Evolutionary conservation across 2,888 invertebrate species (phyloP), one percentile per base, ranked within the genome.

Genomic region (Agrochola lota): DNA sequence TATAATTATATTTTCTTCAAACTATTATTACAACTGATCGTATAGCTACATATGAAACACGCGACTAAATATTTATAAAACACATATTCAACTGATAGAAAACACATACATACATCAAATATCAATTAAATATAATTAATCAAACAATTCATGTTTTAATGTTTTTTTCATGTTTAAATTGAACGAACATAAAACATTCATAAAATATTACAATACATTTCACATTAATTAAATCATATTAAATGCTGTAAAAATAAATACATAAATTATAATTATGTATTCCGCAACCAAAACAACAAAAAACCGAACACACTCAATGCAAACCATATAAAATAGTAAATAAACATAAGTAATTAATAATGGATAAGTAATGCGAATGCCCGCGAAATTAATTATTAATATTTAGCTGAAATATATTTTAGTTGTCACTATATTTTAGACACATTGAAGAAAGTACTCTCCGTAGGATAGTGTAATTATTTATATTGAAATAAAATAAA

Each of bases 221-320:
- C 35, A 26, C 9, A 59, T 46, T 26, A 3, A 73, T 57, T 49
- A 6, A 23, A 69, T 35, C n/a, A 52, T 15, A 68, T 23, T 49
- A 67, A 17, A 52, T 57, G 9, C 1, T 55, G 17, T 17, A 52
- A 1, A 40, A 69, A 35, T 40, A 73, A 52, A 40, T 40, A 55
- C 4, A 17, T 2, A n/a, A 77, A 55, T 30, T 30, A 63, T 57
- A 5, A 35, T 26, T 64, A 63, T 80, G 6, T 43, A 57, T 30
- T 40, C 83, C 85, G 35, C 86, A 83, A 83, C 83, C 83, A 76
- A 82, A 71, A 81, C 52, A 78, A 40, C 40, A 40, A 35, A 35
- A 35, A 35, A 35, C 35, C 73, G 20, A 49, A 60, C 55, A 81
- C 60, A 57, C 23, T 67, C n/a, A 74, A 64, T 66, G 77, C 83